Conservation (phyloP, 2,113 vertebrate species). For the Empidonax alnorum region DNA sequence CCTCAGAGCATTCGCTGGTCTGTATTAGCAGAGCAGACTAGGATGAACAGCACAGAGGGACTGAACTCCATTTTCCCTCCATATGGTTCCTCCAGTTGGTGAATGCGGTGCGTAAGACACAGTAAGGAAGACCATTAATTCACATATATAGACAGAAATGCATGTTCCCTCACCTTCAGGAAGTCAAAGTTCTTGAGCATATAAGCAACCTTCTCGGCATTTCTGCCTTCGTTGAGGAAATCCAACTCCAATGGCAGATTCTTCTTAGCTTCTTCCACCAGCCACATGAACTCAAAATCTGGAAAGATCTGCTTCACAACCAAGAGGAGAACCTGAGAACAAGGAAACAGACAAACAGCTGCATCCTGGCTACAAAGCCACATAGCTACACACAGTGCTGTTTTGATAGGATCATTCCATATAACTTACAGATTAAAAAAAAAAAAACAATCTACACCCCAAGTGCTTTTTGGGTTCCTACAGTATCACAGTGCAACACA, state of each 20-base stretch:
- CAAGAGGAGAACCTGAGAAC: constrained; percentile 82
- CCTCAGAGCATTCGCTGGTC: background rate
- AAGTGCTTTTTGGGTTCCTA: background rate
- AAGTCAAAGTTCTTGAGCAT: constrained; percentile 90
- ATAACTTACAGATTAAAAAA: background rate
- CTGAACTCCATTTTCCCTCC: background rate
- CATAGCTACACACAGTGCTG: background rate
- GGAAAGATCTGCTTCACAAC: constrained; percentile 92
- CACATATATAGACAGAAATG: background rate
- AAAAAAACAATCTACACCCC: background rate
- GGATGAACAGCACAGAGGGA: background rate
- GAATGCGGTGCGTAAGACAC: background rate
- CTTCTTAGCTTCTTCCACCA: constrained; percentile 97
- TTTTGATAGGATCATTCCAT: background rate
- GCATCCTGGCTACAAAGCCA: background rate
- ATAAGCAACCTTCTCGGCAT: constrained; percentile 88
- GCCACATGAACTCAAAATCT: constrained; percentile 96
- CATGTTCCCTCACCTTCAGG: constrained; percentile 78
- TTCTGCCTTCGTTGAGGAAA: constrained; percentile 94
- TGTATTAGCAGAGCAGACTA: background rate
- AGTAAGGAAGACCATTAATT: background rate
- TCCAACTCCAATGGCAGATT: constrained; percentile 95
- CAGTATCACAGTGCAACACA: background rate
- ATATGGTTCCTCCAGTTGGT: background rate
- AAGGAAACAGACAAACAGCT: background rate